These are phyloP conservation scores for Rhodophaea formosa DNA, from an alignment of 2,888 invertebrate species.

Conservation along the genomic window DNA sequence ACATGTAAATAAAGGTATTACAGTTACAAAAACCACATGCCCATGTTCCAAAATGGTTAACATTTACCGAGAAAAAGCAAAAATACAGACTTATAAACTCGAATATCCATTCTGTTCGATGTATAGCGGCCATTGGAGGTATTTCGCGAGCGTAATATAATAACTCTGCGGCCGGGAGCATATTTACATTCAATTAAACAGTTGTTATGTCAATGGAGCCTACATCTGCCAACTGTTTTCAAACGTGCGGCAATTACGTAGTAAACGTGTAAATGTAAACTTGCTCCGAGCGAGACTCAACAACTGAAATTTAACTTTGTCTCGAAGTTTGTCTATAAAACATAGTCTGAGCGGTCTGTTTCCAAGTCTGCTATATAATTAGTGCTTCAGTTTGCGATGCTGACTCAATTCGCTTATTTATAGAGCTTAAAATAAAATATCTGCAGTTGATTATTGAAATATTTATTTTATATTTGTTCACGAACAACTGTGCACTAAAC, in stretches of 20 bases:
- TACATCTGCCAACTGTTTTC: constrained; percentile 43
- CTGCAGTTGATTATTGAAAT: too few relatives aligned
- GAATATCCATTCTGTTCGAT: neutral
- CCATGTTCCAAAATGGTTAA: constrained; percentile 1
- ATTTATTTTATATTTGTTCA: too few relatives aligned
- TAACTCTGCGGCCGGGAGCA: constrained; percentile 22
- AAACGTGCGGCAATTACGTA: constrained; percentile 33
- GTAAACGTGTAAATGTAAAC: constrained; percentile 19
- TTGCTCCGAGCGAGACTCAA: constrained; percentile 5
- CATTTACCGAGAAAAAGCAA: neutral
- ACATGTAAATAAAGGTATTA: neutral
- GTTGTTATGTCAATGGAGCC: constrained; percentile 39
- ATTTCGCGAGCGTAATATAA: constrained; percentile 18
- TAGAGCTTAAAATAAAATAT: neutral
- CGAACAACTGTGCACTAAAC: too few relatives aligned
- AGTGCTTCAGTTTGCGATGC: neutral
- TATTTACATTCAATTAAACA: constrained; percentile 39
- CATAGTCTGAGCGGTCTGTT: neutral
- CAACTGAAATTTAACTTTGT: neutral
- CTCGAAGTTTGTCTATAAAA: neutral
- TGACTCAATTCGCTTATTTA: too few relatives aligned
- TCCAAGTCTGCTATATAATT: constrained; percentile 1
- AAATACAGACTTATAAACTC: too few relatives aligned
- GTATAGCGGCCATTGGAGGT: neutral
- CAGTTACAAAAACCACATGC: neutral